phyloP scores from a whole-genome alignment of 92 coral and sea anemone genomes.

The Chrysogorgia sp. region DNA sequence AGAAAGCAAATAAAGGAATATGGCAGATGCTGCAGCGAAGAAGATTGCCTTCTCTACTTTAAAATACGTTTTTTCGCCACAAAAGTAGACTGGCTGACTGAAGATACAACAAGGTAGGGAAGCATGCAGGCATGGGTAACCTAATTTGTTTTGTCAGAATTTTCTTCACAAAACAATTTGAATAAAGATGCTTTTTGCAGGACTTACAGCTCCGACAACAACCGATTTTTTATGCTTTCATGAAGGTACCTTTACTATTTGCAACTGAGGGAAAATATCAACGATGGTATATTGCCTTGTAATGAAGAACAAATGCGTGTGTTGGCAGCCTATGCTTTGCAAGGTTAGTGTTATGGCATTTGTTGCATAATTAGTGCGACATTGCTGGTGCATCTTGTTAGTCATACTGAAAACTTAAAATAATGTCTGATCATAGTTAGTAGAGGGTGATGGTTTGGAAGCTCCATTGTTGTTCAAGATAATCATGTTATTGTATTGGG shows the following conservation, averaged over 20 bases:
- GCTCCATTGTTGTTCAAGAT: too few relatives aligned
- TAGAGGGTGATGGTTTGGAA: too few relatives aligned
- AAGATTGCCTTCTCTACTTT: slow-evolving; percentile 62
- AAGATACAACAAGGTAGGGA: slow-evolving; percentile 77
- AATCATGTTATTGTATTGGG: too few relatives aligned
- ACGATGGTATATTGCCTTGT: slow-evolving; percentile 71
- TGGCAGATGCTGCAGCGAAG: slow-evolving; percentile 39
- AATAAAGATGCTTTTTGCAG: too few relatives aligned
- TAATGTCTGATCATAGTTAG: too few relatives aligned
- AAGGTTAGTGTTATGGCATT: slow-evolving; percentile 59
- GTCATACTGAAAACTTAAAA: too few relatives aligned
- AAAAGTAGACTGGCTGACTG: slow-evolving; percentile 66
- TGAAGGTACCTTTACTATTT: slow-evolving; percentile 73
- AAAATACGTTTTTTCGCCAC: slow-evolving; percentile 81
- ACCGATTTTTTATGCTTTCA: not conserved
- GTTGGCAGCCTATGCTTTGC: slow-evolving; percentile 86
- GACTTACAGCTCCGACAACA: not conserved
- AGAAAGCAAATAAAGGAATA: slow-evolving; percentile 75
- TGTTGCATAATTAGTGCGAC: too few relatives aligned
- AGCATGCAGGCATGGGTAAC: too few relatives aligned
- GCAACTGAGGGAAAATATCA: slow-evolving; percentile 75
- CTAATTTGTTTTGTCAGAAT: too few relatives aligned
- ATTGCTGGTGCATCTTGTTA: too few relatives aligned
- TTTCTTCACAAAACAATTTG: too few relatives aligned
- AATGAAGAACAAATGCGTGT: slow-evolving; percentile 73